Evolutionary conservation across 2,113 vertebrate species (phyloP), one percentile per base, ranked within the genome.

Genomic region (Daphoenositta chrysoptera): DNA sequence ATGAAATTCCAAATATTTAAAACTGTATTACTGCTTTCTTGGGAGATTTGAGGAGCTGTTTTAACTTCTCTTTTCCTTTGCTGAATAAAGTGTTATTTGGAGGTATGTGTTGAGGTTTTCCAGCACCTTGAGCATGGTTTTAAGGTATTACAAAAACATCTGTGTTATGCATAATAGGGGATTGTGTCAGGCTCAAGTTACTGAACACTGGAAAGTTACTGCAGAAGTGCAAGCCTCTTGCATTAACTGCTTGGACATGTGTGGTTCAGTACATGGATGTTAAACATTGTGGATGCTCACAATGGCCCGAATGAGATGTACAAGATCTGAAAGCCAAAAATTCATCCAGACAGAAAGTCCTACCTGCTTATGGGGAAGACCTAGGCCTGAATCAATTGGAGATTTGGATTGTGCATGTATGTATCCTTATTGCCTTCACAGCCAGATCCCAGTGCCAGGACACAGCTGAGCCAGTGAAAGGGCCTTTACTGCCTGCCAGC

Each of bases 51-150:
- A 83, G 54, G 27, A 83, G 21, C 22, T 35, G 10, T 58, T 68
- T 31, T 45, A 44, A 26, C 6, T 72, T 88, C 14, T 22, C 60
- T 71, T 84, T 30, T 63, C 3, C 3, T 42, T 68, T 66, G 7
- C 45, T 64, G 39, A 50, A 58, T 10, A 28, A 24, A 75, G 6
- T 4, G 2, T 23, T 28, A 39, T 64, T 84, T 60, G 24, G 21
- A 80, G 21, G 18, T 26, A 42, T 0, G 0, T 11, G 11, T 18
- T 42, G 44, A 53, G 15, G 5, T 72, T 68, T 80, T 37, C 19
- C 37, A 37, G 35, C 35, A 70, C 16, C 58, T 53, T 11, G 4
- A 87, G n/a, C 8, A 5, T 16, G 2, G 3, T 37, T 64, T 27
- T 4, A 77, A 65, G 13, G 3, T 33, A 60, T 50, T 58, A 48